Evolutionary conservation across 1,140 invertebrate genomes (phyloP).

Genomic region (Zaprionus ghesquierei): DNA sequence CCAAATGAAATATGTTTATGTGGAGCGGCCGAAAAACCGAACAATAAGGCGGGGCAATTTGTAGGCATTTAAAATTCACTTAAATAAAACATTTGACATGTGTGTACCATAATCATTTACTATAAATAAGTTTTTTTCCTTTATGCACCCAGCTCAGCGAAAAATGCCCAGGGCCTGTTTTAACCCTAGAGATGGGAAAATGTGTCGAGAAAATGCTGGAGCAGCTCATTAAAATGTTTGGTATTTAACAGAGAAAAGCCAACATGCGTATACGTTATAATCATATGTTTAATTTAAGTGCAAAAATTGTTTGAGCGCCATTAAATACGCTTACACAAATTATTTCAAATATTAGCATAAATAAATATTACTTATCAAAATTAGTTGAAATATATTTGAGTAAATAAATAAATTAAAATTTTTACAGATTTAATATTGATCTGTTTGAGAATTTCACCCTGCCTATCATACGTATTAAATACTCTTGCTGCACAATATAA

Average conservation of each 20-base stretch:
- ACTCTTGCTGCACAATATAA: no score
- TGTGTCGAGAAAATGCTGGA: slow-evolving; percentile 14
- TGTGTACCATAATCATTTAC: slow-evolving; percentile 45
- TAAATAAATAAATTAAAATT: no score
- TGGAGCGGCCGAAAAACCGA: slow-evolving; percentile 40
- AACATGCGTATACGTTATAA: not conserved
- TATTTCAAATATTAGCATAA: no score
- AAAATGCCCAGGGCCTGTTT: not conserved
- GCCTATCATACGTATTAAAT: no score
- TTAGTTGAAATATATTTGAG: no score
- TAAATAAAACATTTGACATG: slow-evolving; percentile 68
- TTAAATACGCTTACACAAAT: no score
- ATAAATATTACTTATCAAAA: no score
- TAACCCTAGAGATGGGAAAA: not conserved
- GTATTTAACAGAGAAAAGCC: not conserved
- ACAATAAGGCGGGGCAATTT: slow-evolving; percentile 47
- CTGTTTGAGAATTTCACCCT: no score
- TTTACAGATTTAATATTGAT: no score
- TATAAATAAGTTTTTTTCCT: slow-evolving; percentile 30
- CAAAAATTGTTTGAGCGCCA: no score
- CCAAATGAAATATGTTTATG: slow-evolving; percentile 66
- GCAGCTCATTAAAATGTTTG: slow-evolving; percentile 31
- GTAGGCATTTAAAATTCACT: slow-evolving; percentile 67
- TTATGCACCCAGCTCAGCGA: slow-evolving; percentile 24
- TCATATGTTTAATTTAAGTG: not conserved